Evolutionary conservation across 2,888 invertebrate species (phyloP).

Genomic region (Drosophila borborema): DNA sequence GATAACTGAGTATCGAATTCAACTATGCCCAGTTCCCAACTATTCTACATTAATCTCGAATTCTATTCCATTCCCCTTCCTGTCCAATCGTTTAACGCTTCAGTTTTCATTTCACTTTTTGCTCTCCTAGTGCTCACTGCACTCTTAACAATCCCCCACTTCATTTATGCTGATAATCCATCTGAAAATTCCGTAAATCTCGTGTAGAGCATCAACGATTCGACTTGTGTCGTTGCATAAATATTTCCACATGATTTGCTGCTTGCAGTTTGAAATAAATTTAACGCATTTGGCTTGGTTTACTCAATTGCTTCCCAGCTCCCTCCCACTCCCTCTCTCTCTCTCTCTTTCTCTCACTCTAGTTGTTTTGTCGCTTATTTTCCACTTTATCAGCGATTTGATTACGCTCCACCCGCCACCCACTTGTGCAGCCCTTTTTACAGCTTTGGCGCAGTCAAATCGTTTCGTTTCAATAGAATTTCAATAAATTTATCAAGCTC

Average conservation of each 20-base stretch:
- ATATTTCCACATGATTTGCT: conserved; percentile 13
- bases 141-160: neutral
- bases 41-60: neutral
- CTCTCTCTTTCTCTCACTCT: neutral
- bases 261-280: conserved; percentile 14
- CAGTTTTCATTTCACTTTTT: neutral
- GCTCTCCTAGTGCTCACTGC: neutral
- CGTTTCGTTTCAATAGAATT: conserved; percentile 82
- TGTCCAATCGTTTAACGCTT: too few species aligned
- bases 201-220: neutral
- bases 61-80: too few species aligned
- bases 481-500: conserved; percentile 78
- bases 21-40: neutral
- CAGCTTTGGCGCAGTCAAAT: conserved; percentile 69
- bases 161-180: neutral
- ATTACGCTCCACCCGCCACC: conserved; percentile 16
- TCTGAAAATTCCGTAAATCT: neutral
- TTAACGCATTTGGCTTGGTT: conserved; percentile 12
- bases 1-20: neutral
- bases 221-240: neutral
- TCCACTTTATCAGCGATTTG: conserved; percentile 78
- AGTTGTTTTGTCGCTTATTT: conserved; percentile 63
- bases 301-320: neutral
- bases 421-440: conserved; percentile 12
- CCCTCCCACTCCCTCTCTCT: neutral